phyloP scores from a whole-genome alignment of 2,888 invertebrate genomes.

The Petrolisthes manimaculis region DNA sequence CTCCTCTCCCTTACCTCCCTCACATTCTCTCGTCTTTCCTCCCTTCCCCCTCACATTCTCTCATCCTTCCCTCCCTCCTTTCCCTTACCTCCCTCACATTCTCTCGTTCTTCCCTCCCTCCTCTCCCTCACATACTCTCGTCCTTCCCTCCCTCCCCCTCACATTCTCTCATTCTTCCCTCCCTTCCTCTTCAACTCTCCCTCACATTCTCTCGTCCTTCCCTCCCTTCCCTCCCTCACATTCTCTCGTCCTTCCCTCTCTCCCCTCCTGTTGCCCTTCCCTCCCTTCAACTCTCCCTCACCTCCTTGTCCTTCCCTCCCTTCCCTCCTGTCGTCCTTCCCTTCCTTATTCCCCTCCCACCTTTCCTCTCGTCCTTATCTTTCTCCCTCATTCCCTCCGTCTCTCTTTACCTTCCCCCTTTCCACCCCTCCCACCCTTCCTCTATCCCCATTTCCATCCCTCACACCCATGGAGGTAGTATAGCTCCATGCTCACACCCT shows the following conservation, averaged over 20 bases:
- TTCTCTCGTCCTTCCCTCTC: not conserved
- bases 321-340: slow-evolving; percentile 6
- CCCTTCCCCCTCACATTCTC: not conserved
- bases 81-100: not conserved
- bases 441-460: not conserved
- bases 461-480: not conserved
- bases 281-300: not conserved
- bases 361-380: slow-evolving; percentile 12
- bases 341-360: not conserved
- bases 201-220: not conserved
- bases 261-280: not conserved
- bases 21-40: not conserved
- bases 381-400: slow-evolving; percentile 8
- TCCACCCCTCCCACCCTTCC: not conserved
- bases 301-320: not conserved
- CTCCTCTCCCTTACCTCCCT: not conserved
- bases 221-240: not conserved
- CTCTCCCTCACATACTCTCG: slow-evolving; percentile 8
- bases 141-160: not conserved
- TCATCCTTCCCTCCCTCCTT: not conserved
- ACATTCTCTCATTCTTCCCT: not conserved
- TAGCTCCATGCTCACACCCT: not conserved
- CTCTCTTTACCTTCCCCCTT: not conserved
- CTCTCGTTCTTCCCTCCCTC: not conserved
- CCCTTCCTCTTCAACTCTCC: not conserved